Base-by-base conservation (phyloP, 2,888 invertebrate genomes). In the Coleophora deauratella region DNA sequence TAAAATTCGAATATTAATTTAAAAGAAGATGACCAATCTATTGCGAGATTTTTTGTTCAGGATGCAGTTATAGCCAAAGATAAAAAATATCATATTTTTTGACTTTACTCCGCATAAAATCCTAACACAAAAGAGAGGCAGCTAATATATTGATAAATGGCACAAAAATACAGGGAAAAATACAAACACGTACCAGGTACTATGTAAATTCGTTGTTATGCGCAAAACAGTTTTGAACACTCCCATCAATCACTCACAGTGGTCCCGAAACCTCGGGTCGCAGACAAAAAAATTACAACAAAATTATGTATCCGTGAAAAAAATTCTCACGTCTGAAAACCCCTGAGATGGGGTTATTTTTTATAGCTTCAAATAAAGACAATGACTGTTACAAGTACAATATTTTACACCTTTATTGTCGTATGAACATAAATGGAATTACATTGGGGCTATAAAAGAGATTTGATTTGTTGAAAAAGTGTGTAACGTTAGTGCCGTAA, bases 281-380 rank as follows among this genome's bases (percentile, higher is more conserved):
- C 36, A 28, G 37, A 14, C 37, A 27, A 47, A 50, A 52, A 47
- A 47, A 33, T 44, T 43, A 44, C 30, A 37, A 50, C 42, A 42
- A 52, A 52, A 52, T 51, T 46, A 50, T 38, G 34, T 45, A n/a
- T 40, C 49, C 40, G 35, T 21, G 40, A 43, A 45, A 51, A 50
- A 55, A 52, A 51, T 50, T 49, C 44, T 46, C 53, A 51, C 49
- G 52, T 52, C 52, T 51, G 37, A 50, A 40, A 45, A 45, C 11
- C 42, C 31, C 11, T n/a, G 45, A 48, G 46, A 45, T 44, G 44
- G 43, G 47, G 46, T 54, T 54, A 53, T 55, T 51, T 54, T 57
- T 59, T 54, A 55, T 49, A 40, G 49, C 48, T 35, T 13, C 42
- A 50, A 54, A 57, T 59, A 52, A 59, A 51, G 51, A 47, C 51